Evolutionary conservation across 2,797 vertebrate genomes (phyloP).

Genomic region (Macroramphosus scolopax): DNA sequence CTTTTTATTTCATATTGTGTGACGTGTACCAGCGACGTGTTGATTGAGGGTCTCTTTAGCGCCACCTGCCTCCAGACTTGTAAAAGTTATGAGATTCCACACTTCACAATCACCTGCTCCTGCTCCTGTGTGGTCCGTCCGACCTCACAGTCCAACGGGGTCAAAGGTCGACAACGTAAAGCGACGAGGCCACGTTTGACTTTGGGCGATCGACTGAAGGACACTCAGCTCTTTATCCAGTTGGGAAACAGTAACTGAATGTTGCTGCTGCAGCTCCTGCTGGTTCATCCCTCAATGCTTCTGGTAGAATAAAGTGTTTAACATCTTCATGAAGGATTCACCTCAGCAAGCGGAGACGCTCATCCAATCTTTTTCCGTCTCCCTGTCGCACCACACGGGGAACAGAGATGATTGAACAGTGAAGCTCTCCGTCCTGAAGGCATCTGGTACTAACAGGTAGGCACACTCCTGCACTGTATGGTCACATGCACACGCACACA

Average conservation of each 20-base stretch:
- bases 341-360: slow-evolving; percentile 16
- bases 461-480: slow-evolving; percentile 14
- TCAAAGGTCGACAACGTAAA: slow-evolving; percentile 52
- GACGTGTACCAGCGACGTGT: not conserved
- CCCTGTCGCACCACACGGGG: slow-evolving; percentile 41
- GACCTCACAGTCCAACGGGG: slow-evolving; percentile 27
- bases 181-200: slow-evolving; percentile 20
- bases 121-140: slow-evolving; percentile 55
- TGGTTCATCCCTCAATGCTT: not conserved
- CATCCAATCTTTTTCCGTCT: slow-evolving; percentile 48
- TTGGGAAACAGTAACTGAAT: too few species aligned
- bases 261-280: too few species aligned
- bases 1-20: not conserved
- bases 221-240: slow-evolving; percentile 26
- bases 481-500: slow-evolving; percentile 5
- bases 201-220: slow-evolving; percentile 25
- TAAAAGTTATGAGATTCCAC: slow-evolving; percentile 46
- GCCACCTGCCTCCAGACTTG: slow-evolving; percentile 45
- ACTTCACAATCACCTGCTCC: slow-evolving; percentile 49
- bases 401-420: slow-evolving; percentile 55
- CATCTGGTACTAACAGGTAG: slow-evolving; percentile 27
- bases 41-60: slow-evolving; percentile 20
- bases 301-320: slow-evolving; percentile 2
- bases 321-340: slow-evolving; percentile 16
- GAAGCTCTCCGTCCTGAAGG: slow-evolving; percentile 32